A percentile compares a stretch with the other conserved stretches of the same genome.
Evolutionary conservation across 2,888 invertebrate genomes (phyloP).

Genomic region (Aphodius sticticus): DNA sequence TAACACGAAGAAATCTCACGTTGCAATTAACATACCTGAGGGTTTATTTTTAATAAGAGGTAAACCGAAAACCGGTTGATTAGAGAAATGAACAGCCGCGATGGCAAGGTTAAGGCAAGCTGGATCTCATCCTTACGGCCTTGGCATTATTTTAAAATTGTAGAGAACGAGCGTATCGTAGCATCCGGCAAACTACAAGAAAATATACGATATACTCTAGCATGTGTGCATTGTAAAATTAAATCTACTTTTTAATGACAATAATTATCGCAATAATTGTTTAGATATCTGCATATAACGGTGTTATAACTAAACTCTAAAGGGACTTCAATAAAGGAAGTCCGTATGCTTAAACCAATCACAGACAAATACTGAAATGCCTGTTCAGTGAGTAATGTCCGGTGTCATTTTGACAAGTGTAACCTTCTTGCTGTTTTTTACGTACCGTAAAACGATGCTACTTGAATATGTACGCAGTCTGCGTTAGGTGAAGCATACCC

Average conservation of each 20-base stretch:
- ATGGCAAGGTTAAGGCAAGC: not conserved
- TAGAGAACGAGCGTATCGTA: not conserved
- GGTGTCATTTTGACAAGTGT: too few relatives aligned
- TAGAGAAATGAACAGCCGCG: not conserved
- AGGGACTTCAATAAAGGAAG: too few relatives aligned
- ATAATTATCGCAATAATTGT: too few relatives aligned
- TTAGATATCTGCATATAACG: too few relatives aligned
- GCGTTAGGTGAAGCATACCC: too few relatives aligned
- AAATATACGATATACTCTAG: not conserved
- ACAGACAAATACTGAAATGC: too few relatives aligned
- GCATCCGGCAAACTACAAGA: not conserved
- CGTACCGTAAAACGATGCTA: too few relatives aligned
- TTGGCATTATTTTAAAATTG: not conserved
- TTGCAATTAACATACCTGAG: not conserved
- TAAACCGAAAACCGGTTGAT: not conserved
- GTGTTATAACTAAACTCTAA: too few relatives aligned
- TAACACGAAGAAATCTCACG: not conserved
- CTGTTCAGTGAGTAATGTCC: too few relatives aligned
- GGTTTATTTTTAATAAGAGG: not conserved
- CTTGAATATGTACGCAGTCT: too few relatives aligned
- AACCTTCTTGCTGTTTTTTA: too few relatives aligned
- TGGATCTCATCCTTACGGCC: not conserved
- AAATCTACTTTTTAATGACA: not conserved
- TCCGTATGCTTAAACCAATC: too few relatives aligned
- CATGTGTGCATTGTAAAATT: not conserved